Evolutionary conservation across 2,113 vertebrate genomes (phyloP), one percentile per base, ranked within the genome.

Genomic region (Elephantulus edwardii): DNA sequence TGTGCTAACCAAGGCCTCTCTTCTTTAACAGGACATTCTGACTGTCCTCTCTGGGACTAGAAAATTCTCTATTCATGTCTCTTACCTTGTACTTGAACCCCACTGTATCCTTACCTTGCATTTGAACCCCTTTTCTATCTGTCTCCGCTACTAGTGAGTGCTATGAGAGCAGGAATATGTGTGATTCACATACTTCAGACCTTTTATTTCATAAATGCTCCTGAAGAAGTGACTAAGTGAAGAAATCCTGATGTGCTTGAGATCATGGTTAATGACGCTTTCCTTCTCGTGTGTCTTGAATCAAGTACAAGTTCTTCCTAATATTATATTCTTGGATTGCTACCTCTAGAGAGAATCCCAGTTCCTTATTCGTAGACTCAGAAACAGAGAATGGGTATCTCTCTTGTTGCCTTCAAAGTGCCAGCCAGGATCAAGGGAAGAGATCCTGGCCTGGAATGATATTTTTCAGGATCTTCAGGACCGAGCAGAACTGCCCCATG

Each of bases 111-210:
- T n/a, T n/a, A n/a, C n/a, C n/a, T n/a, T n/a, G n/a, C n/a, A 5
- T 42, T 28, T 22, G 16, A 0, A 22, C 42, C 33, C 30, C 48
- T 4, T 26, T 38, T 74, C 71, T 44, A 35, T 52, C n/a, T 56
- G 64, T 56, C 48, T 52, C 9, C 11, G 66, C 26, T 56, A 3
- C 11, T 9, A 28, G 79, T 0, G 0, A 9, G 44, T 2, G 2
- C 30, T 40, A 0, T 1, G 3, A 52, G 48, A 40, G 42, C 28
- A 24, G 90, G 30, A 44, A 1, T 9, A 11, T 1, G 2, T 40
- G 62, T 38, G n/a, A 0, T 33, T 26, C 5, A 30, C 66, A 60
- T 11, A 66, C 35, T 81, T 20, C 52, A 12, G 8, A 30, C 2
- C n/a, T 50, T 62, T 54, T 33, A 13, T n/a, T 62, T 2, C 6